Conservation (phyloP, 1,140 invertebrate genomes). For the Orius insidiosus region DNA sequence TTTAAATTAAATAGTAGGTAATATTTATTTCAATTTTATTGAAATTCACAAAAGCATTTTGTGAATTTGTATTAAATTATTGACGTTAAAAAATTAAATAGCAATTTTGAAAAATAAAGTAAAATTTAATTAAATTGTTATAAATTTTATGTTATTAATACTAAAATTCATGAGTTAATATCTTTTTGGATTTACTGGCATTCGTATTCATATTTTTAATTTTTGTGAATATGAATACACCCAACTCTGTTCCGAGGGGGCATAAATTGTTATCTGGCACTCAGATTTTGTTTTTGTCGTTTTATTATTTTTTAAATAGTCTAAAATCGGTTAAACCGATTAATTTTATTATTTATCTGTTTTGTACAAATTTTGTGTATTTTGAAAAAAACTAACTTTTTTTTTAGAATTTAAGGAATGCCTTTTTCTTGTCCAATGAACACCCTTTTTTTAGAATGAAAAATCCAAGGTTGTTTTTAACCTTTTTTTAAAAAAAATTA, state of each 20-base stretch:
- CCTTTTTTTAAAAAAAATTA: no score
- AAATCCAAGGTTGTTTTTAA: no score
- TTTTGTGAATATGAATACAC: no score
- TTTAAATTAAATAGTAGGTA: no score
- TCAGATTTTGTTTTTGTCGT: conserved; percentile 1
- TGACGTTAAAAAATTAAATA: no score
- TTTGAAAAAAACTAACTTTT: conserved; percentile 1
- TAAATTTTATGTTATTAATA: background rate
- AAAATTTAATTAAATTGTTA: no score
- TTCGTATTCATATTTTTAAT: background rate
- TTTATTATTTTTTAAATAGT: conserved; percentile 7
- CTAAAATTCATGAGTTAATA: background rate
- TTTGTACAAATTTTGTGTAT: conserved; percentile 12
- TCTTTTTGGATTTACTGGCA: background rate
- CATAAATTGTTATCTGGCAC: background rate
- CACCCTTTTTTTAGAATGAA: background rate
- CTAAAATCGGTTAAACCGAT: no score
- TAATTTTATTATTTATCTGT: conserved; percentile 7
- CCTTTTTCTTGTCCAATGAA: background rate
- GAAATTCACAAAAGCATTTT: no score
- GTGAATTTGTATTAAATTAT: no score
- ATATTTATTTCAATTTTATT: no score
- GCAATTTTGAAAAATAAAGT: no score
- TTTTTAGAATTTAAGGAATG: background rate
- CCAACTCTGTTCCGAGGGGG: no score